Conservation (phyloP, 2,797 vertebrate genomes). For the Danio albolineatus region DNA sequence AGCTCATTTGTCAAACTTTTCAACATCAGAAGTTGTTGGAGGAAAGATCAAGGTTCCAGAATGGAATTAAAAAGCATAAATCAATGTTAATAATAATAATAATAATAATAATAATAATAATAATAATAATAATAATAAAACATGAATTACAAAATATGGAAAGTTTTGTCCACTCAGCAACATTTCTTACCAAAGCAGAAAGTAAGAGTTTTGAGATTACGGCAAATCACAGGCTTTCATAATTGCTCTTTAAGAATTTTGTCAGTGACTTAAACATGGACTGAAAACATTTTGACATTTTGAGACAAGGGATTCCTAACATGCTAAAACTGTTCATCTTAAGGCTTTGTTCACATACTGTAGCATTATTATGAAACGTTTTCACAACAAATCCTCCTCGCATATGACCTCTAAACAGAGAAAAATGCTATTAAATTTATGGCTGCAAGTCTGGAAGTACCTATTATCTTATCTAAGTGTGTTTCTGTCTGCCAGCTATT, state of each 20-base stretch:
- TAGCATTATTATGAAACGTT: not conserved
- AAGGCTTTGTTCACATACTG: not conserved
- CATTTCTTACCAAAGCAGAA: not conserved
- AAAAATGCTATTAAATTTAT: not conserved
- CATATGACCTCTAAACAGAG: not conserved
- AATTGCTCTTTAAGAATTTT: not conserved
- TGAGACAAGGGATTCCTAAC: not conserved
- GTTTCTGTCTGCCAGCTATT: not conserved
- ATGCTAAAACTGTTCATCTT: not conserved
- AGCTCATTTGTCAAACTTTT: too few relatives aligned
- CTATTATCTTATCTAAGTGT: slow-evolving; percentile 4
- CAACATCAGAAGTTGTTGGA: too few relatives aligned
- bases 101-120: too few relatives aligned
- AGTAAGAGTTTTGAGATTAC: not conserved
- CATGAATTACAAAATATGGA: too few relatives aligned
- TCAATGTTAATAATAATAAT: too few relatives aligned
- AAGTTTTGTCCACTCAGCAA: not conserved
- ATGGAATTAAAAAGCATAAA: too few relatives aligned
- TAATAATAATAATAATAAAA: too few relatives aligned
- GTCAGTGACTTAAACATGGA: not conserved
- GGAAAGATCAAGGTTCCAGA: too few relatives aligned
- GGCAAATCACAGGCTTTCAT: not conserved
- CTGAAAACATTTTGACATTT: not conserved
- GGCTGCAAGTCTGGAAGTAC: not conserved
- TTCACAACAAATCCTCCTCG: not conserved